Base-by-base conservation (phyloP, 2,113 vertebrate species). In the Peromyscus polionotus region DNA sequence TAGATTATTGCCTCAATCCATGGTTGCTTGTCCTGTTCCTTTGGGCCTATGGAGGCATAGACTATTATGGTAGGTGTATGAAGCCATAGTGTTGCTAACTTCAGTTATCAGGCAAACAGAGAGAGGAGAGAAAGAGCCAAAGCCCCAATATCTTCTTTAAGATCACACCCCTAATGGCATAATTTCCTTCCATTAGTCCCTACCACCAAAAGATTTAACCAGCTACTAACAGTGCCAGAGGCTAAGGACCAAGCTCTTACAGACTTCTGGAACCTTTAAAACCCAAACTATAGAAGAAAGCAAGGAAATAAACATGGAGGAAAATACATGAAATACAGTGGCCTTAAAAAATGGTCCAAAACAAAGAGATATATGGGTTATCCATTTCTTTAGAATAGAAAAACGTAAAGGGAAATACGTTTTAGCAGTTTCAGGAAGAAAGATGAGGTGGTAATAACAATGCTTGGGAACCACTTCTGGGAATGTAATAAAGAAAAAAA, bases 401-500 rank as follows among this genome's bases (percentile, higher is more conserved):
- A 95, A 48, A 76, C 61, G 20, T 61, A 59, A 89, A 95, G n/a
- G 42, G 75, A 90, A 94, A 72, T 92, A 48, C 7, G 39, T 90
- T 95, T 87, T 79, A 92, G 26, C 88, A 92, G 12, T 59, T 91
- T 83, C 16, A 51, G 51, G 51, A 75, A 94, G 48, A 17, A 90
- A 91, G 31, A 94, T 14, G 28, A 59, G 11, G 5, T 91, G 10
- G 48, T 88, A 80, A 96, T 93, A 45, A 42, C 59, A 91, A 67
- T 88, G 72, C 31, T 57, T 94, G 45, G 61, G n/a, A 94, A 76
- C 22, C 75, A 72, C 63, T 89, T 91, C 31, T 93, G 63, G 42
- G 95, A 95, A 94, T 92, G 48, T 83, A 24, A 48, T 80, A 83
- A 85, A 94, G 77, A 92, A 90, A 70, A 77, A 85, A 95, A 91